phyloP scores from a whole-genome alignment of 1,140 invertebrate genomes.

The Myzus persicae region DNA sequence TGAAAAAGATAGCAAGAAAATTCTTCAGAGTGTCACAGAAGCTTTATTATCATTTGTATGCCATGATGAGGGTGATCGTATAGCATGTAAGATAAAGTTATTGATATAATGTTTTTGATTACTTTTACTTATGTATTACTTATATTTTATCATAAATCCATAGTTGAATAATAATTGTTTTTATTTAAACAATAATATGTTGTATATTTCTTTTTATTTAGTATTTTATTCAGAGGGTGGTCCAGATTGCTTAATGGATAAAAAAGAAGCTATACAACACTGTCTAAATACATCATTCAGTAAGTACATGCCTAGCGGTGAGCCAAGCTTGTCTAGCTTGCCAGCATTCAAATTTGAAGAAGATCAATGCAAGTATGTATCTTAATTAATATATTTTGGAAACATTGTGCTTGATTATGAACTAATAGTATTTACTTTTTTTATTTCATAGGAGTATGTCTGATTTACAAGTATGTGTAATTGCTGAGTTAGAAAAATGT shows the following conservation, averaged over 20 bases:
- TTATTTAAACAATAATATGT: neutral
- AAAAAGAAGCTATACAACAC: constrained; percentile 69
- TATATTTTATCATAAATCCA: neutral
- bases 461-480: constrained; percentile 71
- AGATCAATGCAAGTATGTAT: constrained; percentile 68
- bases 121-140: neutral
- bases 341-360: constrained; percentile 68
- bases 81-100: constrained; percentile 73
- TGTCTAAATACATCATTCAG: constrained; percentile 73
- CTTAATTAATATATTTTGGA: constrained; percentile 45
- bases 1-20: constrained; percentile 70
- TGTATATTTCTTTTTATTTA: constrained; percentile 64
- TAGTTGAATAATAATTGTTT: neutral
- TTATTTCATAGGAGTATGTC: constrained; percentile 69
- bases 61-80: constrained; percentile 79
- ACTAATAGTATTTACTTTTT: constrained; percentile 57
- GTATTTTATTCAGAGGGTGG: constrained; percentile 82
- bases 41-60: constrained; percentile 76
- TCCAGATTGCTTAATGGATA: constrained; percentile 74
- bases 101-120: neutral
- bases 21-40: constrained; percentile 72
- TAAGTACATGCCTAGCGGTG: constrained; percentile 65
- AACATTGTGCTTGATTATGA: neutral
- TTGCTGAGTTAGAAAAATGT: constrained; percentile 73
- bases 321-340: constrained; percentile 64